Percentiles rank a stretch among this genome's conserved stretches.
Evolutionary conservation across 2,797 vertebrate species (phyloP).

Genomic region (Salmo trutta): DNA sequence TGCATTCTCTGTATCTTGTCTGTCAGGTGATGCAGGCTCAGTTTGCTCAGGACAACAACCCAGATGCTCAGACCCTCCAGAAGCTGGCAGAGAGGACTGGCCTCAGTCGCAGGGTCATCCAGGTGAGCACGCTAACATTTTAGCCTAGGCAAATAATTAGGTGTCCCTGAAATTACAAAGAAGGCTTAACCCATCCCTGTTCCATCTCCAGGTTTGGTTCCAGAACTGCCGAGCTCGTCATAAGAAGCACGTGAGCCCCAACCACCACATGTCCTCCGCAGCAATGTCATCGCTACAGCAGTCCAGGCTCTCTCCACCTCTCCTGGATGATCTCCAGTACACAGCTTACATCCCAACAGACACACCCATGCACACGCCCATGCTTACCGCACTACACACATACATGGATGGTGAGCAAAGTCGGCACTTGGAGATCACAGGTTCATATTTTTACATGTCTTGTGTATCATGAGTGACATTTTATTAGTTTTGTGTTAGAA

Average conservation of each 20-base stretch:
- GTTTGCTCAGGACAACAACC: constrained; percentile 94
- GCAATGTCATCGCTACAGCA: constrained; percentile 82
- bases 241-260: constrained; percentile 92
- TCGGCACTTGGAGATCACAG: background rate
- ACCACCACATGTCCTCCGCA: constrained; percentile 71
- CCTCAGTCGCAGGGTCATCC: constrained; percentile 93
- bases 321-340: constrained; percentile 91
- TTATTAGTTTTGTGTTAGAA: background rate
- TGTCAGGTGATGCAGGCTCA: constrained; percentile 91
- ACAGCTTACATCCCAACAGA: constrained; percentile 87
- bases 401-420: constrained; percentile 12
- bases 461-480: background rate
- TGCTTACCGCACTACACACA: constrained; percentile 68
- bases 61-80: constrained; percentile 92
- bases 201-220: constrained; percentile 90
- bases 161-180: background rate
- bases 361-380: constrained; percentile 82
- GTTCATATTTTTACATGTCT: background rate
- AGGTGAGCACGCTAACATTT: constrained; percentile 66
- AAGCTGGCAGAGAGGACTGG: constrained; percentile 91
- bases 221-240: constrained; percentile 97
- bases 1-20: background rate
- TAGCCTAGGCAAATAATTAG: background rate
- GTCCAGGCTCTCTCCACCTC: constrained; percentile 81
- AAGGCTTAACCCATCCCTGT: background rate